phyloP scores from a whole-genome alignment of 2,888 invertebrate species.

The Odontocerum albicorne region DNA sequence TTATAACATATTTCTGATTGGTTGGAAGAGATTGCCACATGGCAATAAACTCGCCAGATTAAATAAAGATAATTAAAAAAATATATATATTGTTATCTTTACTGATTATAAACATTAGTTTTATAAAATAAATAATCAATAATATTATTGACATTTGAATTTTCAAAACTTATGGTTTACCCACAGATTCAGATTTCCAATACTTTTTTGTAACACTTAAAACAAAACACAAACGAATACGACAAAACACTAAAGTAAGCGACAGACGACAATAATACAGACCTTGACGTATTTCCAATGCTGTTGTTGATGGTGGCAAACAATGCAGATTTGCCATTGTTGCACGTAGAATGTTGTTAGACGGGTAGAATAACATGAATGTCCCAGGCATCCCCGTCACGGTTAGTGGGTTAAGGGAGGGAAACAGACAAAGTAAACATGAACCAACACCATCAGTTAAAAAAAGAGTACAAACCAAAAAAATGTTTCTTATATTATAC shows the following conservation, averaged over 20 bases:
- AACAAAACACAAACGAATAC: neutral
- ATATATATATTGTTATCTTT: no score
- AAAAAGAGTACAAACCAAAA: constrained; percentile 8
- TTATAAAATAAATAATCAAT: no score
- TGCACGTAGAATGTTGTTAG: neutral
- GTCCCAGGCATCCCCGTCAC: constrained; percentile 10
- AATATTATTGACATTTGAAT: no score
- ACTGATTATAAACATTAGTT: no score
- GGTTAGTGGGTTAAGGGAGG: constrained; percentile 22
- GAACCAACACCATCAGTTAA: constrained; percentile 4
- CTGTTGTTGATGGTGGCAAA: constrained; percentile 46
- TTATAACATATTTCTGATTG: no score
- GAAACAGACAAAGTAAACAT: constrained; percentile 15
- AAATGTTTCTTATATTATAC: no score
- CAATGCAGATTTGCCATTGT: neutral
- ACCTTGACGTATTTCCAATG: constrained; percentile 84
- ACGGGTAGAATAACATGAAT: neutral
- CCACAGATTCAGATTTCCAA: neutral
- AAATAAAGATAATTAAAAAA: no score
- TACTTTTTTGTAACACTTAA: neutral
- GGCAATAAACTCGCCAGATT: no score
- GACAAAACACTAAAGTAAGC: neutral
- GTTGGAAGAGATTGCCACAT: no score
- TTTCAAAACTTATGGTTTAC: neutral
- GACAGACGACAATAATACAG: constrained; percentile 47